These are phyloP conservation scores for Percopsis omiscomaycus DNA, from an alignment of 2,797 vertebrate genomes.

Conservation along the genomic window DNA sequence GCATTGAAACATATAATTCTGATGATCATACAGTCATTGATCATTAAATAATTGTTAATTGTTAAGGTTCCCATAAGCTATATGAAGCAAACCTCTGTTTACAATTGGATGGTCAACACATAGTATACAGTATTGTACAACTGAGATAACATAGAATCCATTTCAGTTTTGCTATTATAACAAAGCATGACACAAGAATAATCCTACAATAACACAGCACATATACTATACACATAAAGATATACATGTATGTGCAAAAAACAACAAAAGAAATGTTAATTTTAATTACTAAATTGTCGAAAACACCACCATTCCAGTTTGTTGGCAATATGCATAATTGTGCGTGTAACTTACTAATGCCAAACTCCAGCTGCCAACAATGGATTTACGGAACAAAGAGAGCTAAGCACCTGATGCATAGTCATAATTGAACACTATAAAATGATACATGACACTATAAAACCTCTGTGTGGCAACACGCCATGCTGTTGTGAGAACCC, in stretches of 20 bases:
- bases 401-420: slow-evolving; percentile 69
- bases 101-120: too few relatives aligned
- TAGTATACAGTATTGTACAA: too few relatives aligned
- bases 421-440: slow-evolving; percentile 68
- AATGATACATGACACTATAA: slow-evolving; percentile 64
- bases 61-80: too few relatives aligned
- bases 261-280: slow-evolving; percentile 19
- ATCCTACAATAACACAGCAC: slow-evolving; percentile 13
- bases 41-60: too few relatives aligned
- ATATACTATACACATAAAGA: slow-evolving; percentile 19
- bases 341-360: slow-evolving; percentile 48
- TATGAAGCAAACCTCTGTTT: too few relatives aligned
- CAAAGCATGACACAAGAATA: too few relatives aligned
- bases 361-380: slow-evolving; percentile 62
- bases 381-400: slow-evolving; percentile 60
- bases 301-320: slow-evolving; percentile 47
- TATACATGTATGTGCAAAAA: slow-evolving; percentile 9
- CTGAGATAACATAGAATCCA: too few relatives aligned
- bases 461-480: slow-evolving; percentile 61
- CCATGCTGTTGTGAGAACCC: slow-evolving; percentile 59
- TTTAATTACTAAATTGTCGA: slow-evolving; percentile 41
- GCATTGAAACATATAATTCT: too few relatives aligned
- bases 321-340: slow-evolving; percentile 40
- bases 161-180: too few relatives aligned
- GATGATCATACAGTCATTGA: too few relatives aligned